Base-by-base conservation (phyloP, 92 coral and sea anemone genomes). In the Umimayanthus kanabou region DNA sequence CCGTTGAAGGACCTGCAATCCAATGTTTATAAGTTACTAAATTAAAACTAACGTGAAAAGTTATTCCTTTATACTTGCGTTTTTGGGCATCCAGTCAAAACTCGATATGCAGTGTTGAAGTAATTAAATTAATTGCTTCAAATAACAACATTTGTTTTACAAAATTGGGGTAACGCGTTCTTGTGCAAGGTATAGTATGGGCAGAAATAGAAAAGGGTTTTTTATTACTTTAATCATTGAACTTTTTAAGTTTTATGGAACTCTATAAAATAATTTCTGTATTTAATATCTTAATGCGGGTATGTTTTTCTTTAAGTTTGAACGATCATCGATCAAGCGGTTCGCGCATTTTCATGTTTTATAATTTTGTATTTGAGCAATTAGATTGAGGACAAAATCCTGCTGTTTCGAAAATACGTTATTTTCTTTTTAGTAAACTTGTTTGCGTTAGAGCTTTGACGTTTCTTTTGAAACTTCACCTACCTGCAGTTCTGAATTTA, bases 71-170 rank as follows among this genome's bases (percentile, higher is more conserved):
- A 15, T 67, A 40, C 40, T n/a, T 45, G 50, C 25, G 45, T 83
- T 65, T 66, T 66, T n/a, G 39, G 53, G 29, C 85, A 25, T 81
- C 76, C 73, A 69, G 28, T 83, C 43, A 26, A 69, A 47, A 70
- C 43, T 40, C 77, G 74, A 83, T 67, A 65, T n/a, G 18, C 40
- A 39, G 43, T 39, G 55, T 30, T 81, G 76, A 82, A 26, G 64
- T 80, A 80, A 80, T 80, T 69, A 20, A 70, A 43, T 83, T 83
- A 43, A 72, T 83, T 69, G 87, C 79, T 45, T 69, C 40, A 39
- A 18, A 26, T 70, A 83, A 83, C 40, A 83, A 83, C 79, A 69
- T 83, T 83, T 83, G 87, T 69, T 70, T 70, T 69, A 9, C 74
- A 70, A 15, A 47, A 23, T 22, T 65, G 28, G 42, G 26, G 73